Percentiles rank a stretch among this genome's conserved stretches.
Evolutionary conservation across 2,888 invertebrate genomes (phyloP).

Genomic region (Priocnemis perturbator): DNA sequence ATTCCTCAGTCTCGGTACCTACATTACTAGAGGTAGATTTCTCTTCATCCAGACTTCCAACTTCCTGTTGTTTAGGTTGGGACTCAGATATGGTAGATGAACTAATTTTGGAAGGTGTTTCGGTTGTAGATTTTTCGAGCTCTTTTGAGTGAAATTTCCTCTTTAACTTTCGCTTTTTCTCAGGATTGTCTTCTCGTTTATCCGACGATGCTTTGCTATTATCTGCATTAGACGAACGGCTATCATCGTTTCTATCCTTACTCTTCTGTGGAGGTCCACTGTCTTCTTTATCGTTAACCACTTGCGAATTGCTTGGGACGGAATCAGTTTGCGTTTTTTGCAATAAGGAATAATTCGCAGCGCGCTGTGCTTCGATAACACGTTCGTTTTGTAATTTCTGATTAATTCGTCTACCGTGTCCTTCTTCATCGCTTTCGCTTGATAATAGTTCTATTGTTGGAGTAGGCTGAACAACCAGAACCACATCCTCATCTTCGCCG

Average conservation of each 20-base stretch:
- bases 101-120: neutral
- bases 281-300: neutral
- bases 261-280: neutral
- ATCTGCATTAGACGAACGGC: neutral
- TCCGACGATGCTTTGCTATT: constrained; percentile 8
- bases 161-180: constrained; percentile 30
- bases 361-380: constrained; percentile 30
- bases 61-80: no score
- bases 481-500: constrained; percentile 72
- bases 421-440: constrained; percentile 66
- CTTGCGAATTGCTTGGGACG: neutral
- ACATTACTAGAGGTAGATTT: constrained; percentile 10
- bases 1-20: neutral
- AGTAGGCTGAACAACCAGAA: constrained; percentile 69
- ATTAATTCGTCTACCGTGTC: constrained; percentile 38
- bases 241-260: neutral
- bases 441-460: constrained; percentile 71
- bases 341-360: neutral
- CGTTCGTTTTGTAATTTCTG: constrained; percentile 50
- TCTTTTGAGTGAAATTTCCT: constrained; percentile 38
- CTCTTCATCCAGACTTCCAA: neutral
- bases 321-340: neutral
- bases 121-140: constrained; percentile 10
- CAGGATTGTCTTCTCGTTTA: constrained; percentile 19
- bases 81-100: no score